Conservation (phyloP, 2,797 vertebrate species). For the Ammospiza maritima region DNA sequence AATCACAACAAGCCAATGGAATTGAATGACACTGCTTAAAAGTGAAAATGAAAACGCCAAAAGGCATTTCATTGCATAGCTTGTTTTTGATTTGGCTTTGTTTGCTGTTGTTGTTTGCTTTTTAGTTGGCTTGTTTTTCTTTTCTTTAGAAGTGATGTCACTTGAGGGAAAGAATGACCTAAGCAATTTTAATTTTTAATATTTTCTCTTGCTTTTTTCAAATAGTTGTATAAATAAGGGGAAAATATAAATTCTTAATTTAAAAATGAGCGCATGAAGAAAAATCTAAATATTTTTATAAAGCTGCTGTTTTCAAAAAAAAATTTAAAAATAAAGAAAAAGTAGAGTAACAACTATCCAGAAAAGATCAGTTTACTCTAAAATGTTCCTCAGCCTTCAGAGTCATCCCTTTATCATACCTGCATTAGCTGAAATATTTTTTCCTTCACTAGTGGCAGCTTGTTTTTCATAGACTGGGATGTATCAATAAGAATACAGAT, state of each 20-base stretch:
- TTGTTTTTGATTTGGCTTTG: background rate
- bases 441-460: constrained; percentile 78
- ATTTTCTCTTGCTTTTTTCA: background rate
- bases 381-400: background rate
- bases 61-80: background rate
- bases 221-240: background rate
- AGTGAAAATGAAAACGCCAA: background rate
- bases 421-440: constrained; percentile 80
- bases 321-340: background rate
- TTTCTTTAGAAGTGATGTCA: background rate
- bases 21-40: background rate
- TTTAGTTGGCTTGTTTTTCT: rapidly evolving
- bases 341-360: background rate
- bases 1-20: background rate
- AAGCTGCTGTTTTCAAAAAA: background rate
- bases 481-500: constrained; percentile 82
- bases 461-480: constrained; percentile 82
- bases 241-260: background rate
- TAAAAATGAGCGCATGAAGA: background rate
- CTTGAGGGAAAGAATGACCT: background rate
- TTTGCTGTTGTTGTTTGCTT: too few relatives aligned
- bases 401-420: constrained; percentile 59
- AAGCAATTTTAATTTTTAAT: background rate
- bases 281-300: background rate
- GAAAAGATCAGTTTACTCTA: background rate